Percentiles rank a stretch among this genome's conserved stretches.
These are phyloP conservation scores for Syndactyla subalaris DNA, from an alignment of 2,797 vertebrate species.

Conservation along the genomic window DNA sequence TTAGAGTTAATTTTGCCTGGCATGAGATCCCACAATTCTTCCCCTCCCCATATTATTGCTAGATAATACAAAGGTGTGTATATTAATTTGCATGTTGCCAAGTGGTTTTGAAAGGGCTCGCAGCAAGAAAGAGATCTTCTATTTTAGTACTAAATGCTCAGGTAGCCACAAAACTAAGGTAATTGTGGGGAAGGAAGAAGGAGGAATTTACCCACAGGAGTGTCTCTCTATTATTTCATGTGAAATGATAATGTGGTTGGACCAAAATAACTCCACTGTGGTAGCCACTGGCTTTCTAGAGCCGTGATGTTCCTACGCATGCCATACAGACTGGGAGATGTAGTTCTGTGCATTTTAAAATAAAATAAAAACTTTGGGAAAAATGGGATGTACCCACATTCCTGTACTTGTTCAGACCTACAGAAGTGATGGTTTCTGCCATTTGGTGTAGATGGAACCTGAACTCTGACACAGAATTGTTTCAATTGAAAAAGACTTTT, in stretches of 20 bases:
- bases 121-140: not conserved
- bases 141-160: not conserved
- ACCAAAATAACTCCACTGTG: not conserved
- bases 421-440: not conserved
- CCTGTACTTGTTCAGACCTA: not conserved
- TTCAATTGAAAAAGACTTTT: not conserved
- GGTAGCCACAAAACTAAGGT: not conserved
- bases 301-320: not conserved
- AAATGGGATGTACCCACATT: not conserved
- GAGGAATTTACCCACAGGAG: not conserved
- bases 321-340: not conserved
- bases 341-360: not conserved
- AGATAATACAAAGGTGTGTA: not conserved
- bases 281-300: not conserved
- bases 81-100: not conserved
- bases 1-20: not conserved
- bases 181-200: not conserved
- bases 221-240: not conserved
- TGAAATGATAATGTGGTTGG: not conserved
- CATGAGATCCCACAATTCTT: not conserved
- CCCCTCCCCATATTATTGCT: not conserved
- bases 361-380: not conserved
- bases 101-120: constrained; percentile 1
- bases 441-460: not conserved
- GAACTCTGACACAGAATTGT: not conserved